These are phyloP conservation scores for Papilio helenus DNA, from an alignment of 1,140 invertebrate species.

Conservation along the genomic window DNA sequence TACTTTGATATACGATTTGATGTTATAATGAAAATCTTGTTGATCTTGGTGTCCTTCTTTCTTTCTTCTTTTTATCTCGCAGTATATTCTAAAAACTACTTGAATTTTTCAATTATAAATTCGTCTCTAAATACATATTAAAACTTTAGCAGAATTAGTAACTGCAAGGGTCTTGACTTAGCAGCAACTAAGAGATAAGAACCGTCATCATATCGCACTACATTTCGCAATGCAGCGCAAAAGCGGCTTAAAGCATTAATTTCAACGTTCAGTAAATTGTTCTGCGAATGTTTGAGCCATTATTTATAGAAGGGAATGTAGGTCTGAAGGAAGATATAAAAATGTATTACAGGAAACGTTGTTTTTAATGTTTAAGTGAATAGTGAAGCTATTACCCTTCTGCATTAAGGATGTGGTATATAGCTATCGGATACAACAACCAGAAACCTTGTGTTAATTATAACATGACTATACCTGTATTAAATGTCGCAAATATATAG, in stretches of 20 bases:
- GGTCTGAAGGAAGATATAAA: background rate
- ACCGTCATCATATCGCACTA: background rate
- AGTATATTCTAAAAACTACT: too few relatives aligned
- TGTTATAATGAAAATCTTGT: too few relatives aligned
- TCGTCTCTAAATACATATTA: background rate
- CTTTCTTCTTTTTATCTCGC: too few relatives aligned
- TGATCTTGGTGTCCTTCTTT: too few relatives aligned
- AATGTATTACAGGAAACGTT: too few relatives aligned
- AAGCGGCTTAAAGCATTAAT: constrained; percentile 3
- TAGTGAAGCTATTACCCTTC: background rate
- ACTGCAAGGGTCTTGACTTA: background rate
- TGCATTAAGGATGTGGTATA: background rate
- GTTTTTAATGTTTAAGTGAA: too few relatives aligned
- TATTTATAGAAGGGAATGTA: background rate
- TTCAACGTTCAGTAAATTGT: background rate
- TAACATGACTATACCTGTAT: background rate
- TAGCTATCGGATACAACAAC: background rate
- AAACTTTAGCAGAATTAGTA: background rate
- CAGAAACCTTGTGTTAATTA: background rate
- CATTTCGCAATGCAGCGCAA: background rate
- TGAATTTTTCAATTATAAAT: background rate
- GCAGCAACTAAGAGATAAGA: background rate
- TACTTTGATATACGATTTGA: too few relatives aligned
- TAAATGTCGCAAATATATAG: background rate
- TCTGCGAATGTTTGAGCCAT: background rate